These are phyloP conservation scores for Heteromurus nitidus DNA, from an alignment of 2,888 invertebrate species.

Conservation along the genomic window DNA sequence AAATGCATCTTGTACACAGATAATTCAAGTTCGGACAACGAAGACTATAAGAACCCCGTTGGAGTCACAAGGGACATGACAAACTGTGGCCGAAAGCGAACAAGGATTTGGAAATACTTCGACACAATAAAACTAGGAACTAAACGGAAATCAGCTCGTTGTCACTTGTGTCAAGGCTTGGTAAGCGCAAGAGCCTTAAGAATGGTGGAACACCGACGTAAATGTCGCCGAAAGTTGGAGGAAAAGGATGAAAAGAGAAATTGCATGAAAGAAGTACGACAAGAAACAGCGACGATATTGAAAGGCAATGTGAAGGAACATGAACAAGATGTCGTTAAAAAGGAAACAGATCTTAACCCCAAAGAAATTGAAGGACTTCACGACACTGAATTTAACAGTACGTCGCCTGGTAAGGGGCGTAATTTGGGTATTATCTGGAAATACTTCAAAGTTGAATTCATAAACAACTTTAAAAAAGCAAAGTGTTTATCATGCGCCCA, in stretches of 20 bases:
- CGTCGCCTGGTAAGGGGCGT: background rate
- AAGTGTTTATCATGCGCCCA: constrained; percentile 43
- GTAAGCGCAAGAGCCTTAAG: constrained; percentile 45
- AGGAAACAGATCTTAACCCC: background rate
- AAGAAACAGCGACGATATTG: background rate
- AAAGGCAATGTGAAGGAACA: background rate
- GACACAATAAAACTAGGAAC: constrained; percentile 20
- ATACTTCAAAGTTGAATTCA: constrained; percentile 13
- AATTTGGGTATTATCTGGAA: constrained; percentile 31
- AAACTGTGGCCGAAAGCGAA: constrained; percentile 39
- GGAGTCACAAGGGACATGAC: background rate
- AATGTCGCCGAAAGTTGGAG: constrained; percentile 24
- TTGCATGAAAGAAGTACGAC: background rate
- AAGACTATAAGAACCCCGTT: constrained; percentile 3
- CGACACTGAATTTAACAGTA: background rate
- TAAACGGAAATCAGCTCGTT: constrained; percentile 27
- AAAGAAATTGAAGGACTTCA: background rate
- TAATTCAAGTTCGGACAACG: constrained; percentile 13
- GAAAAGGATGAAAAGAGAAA: background rate
- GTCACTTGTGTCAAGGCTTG: constrained; percentile 29
- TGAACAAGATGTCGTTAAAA: background rate
- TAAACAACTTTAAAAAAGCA: constrained; percentile 34
- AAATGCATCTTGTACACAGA: constrained; percentile 1
- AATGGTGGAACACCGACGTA: constrained; percentile 47
- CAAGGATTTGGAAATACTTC: constrained; percentile 47